Evolutionary conservation across 2,113 vertebrate genomes (phyloP), one percentile per base, ranked within the genome.

Genomic region (Coracopsis vasa): DNA sequence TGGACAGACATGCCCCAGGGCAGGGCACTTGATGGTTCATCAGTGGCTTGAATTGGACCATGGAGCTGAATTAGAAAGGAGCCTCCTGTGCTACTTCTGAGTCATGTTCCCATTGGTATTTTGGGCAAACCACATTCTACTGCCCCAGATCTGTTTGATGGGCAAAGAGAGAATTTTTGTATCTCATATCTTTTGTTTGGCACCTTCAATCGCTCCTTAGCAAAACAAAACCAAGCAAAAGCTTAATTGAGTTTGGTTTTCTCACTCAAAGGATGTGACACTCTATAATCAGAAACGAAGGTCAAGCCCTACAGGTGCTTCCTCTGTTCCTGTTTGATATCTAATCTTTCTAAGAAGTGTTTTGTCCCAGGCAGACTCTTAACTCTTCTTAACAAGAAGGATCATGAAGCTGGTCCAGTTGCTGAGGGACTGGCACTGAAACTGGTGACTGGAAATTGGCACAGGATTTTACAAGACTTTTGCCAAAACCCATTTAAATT

Each of bases 71-170:
- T 48, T 15, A 21, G 58, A 75, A 83, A 29, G 67, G 45, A 93
- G 2, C 80, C 39, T 54, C 37, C 47, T 84, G 28, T 42, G 41
- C 8, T 41, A 10, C 4, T 17, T 64, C 11, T 5, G 71, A 61
- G 39, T 1, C 7, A 0, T 13, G 54, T 61, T 80, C 41, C 47
- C 9, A 21, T 58, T 1, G 0, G 10, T 47, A 5, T 42, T 66
- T 50, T 19, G 29, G 65, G 29, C 25, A 78, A 67, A 62, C 13
- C 9, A 2, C 23, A 5, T 73, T 67, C 44, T 79, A 3, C 42
- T 65, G 47, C 13, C 53, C n/a, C 35, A 20, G 13, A 5, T 18
- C 10, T 25, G 24, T 69, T 44, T 78, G 42, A 69, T 64, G 83
- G 44, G 60, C 65, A 64, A 31, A 47, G 60, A 33, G n/a, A 42